These are phyloP conservation scores for Stegophylla sp. DNA, from an alignment of 2,888 invertebrate species.

Conservation along the genomic window DNA sequence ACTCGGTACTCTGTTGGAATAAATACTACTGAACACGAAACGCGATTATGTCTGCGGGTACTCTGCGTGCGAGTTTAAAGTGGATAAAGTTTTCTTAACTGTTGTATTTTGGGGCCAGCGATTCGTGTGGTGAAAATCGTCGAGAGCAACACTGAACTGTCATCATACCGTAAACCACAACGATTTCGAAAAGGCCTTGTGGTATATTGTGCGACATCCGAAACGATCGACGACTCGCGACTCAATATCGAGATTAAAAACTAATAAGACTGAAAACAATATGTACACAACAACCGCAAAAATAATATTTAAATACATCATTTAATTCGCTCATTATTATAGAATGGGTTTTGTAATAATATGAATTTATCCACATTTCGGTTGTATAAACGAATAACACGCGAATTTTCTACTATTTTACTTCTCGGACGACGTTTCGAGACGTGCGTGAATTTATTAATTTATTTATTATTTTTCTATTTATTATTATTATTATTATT, in stretches of 20 bases:
- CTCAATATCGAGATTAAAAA: neutral
- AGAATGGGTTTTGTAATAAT: too few relatives aligned
- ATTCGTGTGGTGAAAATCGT: neutral
- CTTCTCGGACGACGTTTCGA: too few relatives aligned
- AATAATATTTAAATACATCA: too few relatives aligned
- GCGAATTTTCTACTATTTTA: too few relatives aligned
- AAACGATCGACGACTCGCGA: neutral
- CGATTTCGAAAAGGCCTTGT: neutral
- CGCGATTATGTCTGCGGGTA: neutral
- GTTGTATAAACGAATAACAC: too few relatives aligned
- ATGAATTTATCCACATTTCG: too few relatives aligned
- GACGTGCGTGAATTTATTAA: too few relatives aligned
- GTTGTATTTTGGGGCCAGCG: neutral
- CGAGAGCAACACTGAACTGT: neutral
- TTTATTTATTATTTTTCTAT: too few relatives aligned
- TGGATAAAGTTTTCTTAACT: neutral
- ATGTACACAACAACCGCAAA: neutral
- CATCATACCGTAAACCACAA: neutral
- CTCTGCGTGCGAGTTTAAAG: neutral
- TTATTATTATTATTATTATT: too few relatives aligned
- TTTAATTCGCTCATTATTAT: too few relatives aligned
- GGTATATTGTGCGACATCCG: too few relatives aligned
- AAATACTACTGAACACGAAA: neutral
- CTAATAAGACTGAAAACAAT: slow-evolving; percentile 4
- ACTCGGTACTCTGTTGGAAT: too few relatives aligned